Conservation (phyloP, 2,797 vertebrate species). For the Syngnathus acus region DNA sequence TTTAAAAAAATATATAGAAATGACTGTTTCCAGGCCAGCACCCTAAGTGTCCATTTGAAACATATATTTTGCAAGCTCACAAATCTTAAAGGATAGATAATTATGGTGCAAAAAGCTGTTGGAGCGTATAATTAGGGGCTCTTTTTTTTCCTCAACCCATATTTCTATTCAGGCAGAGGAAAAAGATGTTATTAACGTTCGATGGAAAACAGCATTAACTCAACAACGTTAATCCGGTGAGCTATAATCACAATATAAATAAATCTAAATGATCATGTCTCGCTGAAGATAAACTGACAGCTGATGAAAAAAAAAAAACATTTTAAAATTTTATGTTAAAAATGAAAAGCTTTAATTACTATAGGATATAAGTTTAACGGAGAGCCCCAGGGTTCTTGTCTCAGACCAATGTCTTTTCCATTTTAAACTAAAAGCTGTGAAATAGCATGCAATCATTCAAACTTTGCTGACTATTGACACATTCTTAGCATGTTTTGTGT, state of each 20-base stretch:
- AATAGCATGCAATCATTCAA: neutral
- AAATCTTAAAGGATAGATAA: conserved; percentile 1
- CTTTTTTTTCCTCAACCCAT: neutral
- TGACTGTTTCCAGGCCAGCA: conserved; percentile 36
- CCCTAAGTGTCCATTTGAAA: conserved; percentile 11
- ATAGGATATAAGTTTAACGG: neutral
- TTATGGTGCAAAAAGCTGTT: conserved; percentile 1
- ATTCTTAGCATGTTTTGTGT: neutral
- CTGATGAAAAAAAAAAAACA: neutral
- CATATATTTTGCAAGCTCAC: neutral
- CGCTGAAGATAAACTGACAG: neutral
- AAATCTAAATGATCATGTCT: neutral
- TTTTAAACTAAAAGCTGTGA: neutral
- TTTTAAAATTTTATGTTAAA: too few relatives aligned
- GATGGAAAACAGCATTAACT: neutral
- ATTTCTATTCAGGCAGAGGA: neutral
- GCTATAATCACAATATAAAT: neutral
- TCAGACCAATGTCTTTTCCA: neutral
- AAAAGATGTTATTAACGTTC: neutral
- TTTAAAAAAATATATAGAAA: conserved; percentile 33
- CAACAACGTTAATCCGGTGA: neutral
- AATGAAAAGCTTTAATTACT: neutral
- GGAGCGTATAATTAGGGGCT: conserved; percentile 1
- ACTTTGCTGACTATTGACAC: neutral
- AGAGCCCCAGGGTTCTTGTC: neutral